Percentiles rank a stretch among this genome's conserved stretches.
Conservation (phyloP, 2,888 invertebrate species). For the Cephus spinipes region DNA sequence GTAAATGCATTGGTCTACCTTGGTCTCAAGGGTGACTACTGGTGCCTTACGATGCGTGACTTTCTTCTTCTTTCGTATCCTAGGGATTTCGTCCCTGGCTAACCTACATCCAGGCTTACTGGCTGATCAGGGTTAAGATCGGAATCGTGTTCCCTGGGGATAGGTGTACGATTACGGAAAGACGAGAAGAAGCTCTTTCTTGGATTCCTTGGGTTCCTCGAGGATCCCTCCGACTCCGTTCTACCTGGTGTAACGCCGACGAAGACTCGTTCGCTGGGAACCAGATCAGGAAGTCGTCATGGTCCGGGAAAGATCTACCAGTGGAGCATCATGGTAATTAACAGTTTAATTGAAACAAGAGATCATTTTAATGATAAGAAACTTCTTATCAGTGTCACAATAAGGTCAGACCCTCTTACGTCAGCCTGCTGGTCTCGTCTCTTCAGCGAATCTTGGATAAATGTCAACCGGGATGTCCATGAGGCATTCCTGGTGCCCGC, state of each 20-base stretch:
- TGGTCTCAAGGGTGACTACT: not conserved
- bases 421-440: not conserved
- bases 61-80: not conserved
- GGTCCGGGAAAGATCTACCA: not conserved
- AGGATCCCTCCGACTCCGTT: not conserved
- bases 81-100: not conserved
- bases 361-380: not conserved
- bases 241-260: not conserved
- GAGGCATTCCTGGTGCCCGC: conserved; percentile 37
- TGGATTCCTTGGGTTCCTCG: not conserved
- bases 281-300: not conserved
- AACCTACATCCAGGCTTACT: not conserved
- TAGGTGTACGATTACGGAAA: not conserved
- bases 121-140: not conserved
- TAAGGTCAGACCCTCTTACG: not conserved
- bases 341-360: not conserved
- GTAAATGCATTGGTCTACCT: not conserved
- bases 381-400: not conserved
- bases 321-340: not conserved
- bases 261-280: not conserved
- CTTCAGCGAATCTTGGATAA: conserved; percentile 27
- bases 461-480: conserved; percentile 40
- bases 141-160: not conserved
- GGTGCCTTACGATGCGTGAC: not conserved
- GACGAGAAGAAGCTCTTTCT: not conserved